Evolutionary conservation across 2,797 vertebrate genomes (phyloP).

Genomic region (Pipistrellus pipistrellus): DNA sequence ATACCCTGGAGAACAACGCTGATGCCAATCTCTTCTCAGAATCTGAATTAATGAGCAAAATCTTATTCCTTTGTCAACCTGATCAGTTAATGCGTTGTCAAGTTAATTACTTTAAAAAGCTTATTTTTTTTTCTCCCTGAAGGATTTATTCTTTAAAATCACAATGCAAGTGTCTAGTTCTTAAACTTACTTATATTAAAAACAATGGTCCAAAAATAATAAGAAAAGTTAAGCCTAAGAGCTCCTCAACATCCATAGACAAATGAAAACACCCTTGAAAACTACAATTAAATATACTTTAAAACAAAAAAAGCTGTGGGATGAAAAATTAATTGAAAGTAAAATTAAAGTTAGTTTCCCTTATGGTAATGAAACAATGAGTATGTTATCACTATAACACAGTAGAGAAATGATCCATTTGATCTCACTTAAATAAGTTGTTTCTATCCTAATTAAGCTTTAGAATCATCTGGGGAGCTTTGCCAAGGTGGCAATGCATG

Average conservation of each 20-base stretch:
- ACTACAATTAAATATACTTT: constrained; percentile 26
- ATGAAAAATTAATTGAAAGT: neutral
- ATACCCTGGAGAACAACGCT: neutral
- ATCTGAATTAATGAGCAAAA: constrained; percentile 61
- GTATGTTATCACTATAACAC: neutral
- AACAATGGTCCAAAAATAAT: constrained; percentile 45
- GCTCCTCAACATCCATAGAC: neutral
- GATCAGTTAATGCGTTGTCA: constrained; percentile 49
- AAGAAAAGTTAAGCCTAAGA: neutral
- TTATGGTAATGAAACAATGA: neutral
- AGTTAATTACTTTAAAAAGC: constrained; percentile 62
- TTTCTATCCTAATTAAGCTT: neutral
- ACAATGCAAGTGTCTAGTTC: neutral
- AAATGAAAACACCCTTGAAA: constrained; percentile 24
- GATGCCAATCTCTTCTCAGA: neutral
- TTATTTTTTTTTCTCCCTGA: constrained; percentile 23
- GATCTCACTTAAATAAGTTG: neutral
- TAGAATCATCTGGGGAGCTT: neutral
- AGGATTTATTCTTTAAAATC: constrained; percentile 42
- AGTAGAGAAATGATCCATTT: neutral
- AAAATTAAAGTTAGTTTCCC: neutral
- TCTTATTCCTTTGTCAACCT: constrained; percentile 59
- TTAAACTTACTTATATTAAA: constrained; percentile 53
- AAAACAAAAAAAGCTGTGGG: neutral
- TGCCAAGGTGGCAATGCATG: neutral